Base-by-base conservation (phyloP, 1,140 invertebrate species). In the Polypedilum vanderplanki region DNA sequence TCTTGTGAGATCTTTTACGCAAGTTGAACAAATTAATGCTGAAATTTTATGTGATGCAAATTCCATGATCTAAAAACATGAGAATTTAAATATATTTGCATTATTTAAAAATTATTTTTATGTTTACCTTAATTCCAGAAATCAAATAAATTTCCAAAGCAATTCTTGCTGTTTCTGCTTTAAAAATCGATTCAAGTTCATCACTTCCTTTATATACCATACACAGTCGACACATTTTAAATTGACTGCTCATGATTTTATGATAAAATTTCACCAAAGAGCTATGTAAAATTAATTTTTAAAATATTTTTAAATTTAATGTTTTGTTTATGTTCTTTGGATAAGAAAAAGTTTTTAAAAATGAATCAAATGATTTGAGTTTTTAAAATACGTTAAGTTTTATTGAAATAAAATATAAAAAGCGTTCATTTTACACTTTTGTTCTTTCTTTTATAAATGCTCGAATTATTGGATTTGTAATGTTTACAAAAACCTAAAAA, bases 391-490 rank as follows among this genome's bases (percentile, higher is more conserved):
- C 41, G 8, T 46, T 46, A 12, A 12, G 2, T 46, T 46, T 46
- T 46, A 46, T 46, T 46, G 15, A 46, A 4, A 46, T 57, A 4
- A 57, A 57, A 57, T 12, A 57, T 1, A 57, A 46, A 46, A 46
- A 46, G n/a, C n/a, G n/a, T n/a, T n/a, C n/a, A n/a, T n/a, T 46
- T 46, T 46, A 46, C 8, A 46, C 8, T 15, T 17, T 3, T 10
- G 65, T 70, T 70, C 65, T 4, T 20, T 70, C 65, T 18, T 4
- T 18, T n/a, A 70, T 70, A 22, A 70, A 70, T 20, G 65, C 65
- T 20, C 65, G n/a, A 12, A 70, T 20, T 9, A 18, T 8, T 8
- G 65, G 65, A 20, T 70, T n/a, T 10, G 65, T 70, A 1, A 70
- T 70, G 18, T 70, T 70, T 7, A 12, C 20, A 22, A 20, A 70